phyloP scores from a whole-genome alignment of 2,113 vertebrate species.

The Narcine bancroftii region DNA sequence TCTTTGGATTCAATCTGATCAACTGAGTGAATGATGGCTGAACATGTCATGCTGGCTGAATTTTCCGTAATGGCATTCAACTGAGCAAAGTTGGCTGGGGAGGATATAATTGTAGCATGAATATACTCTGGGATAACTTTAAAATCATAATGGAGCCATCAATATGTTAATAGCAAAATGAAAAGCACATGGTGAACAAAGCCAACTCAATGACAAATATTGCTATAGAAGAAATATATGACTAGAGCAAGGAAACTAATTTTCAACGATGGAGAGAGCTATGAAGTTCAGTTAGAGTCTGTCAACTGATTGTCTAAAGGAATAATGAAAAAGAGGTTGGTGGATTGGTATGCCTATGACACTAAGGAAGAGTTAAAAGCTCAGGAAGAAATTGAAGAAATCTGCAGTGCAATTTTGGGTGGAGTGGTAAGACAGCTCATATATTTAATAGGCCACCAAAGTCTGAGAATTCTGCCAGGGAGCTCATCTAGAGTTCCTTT shows the following conservation, averaged over 20 bases:
- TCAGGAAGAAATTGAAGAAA: too few species aligned
- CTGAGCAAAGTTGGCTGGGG: background rate
- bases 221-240: background rate
- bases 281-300: background rate
- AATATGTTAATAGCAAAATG: background rate
- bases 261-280: background rate
- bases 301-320: background rate
- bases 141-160: background rate
- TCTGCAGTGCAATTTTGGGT: too few species aligned
- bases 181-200: background rate
- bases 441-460: too few species aligned
- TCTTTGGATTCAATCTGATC: background rate
- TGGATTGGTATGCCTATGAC: background rate
- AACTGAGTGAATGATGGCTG: background rate
- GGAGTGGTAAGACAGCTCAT: too few species aligned
- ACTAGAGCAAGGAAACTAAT: background rate
- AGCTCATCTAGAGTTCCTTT: too few species aligned
- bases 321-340: background rate
- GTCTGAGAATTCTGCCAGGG: too few species aligned
- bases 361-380: too few species aligned
- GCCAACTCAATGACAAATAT: background rate
- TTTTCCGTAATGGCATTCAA: too few species aligned
- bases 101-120: background rate
- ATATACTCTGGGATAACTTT: background rate
- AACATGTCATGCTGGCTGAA: too few species aligned